Conservation (phyloP, 2,113 vertebrate species). For the Arizona elegans region DNA sequence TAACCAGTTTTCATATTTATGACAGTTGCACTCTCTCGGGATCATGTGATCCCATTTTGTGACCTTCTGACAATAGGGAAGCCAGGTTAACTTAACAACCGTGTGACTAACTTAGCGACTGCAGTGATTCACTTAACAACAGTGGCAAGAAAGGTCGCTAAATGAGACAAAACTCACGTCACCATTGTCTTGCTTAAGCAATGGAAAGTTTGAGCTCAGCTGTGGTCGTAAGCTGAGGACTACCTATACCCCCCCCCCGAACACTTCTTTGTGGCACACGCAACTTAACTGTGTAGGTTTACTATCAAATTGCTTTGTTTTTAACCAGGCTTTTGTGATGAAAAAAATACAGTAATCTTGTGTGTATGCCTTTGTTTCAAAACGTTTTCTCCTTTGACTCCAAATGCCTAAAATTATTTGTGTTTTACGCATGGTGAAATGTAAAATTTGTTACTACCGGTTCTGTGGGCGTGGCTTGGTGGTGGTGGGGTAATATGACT, state of each 20-base stretch:
- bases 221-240: not conserved
- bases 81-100: too few species aligned
- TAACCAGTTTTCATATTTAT: too few species aligned
- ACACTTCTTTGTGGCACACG: not conserved
- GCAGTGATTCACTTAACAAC: too few species aligned
- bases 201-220: not conserved
- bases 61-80: too few species aligned
- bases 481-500: too few species aligned
- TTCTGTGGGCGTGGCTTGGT: too few species aligned
- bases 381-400: not conserved
- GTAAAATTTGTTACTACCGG: too few species aligned
- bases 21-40: too few species aligned
- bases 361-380: not conserved
- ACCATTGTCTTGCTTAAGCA: not conserved
- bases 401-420: not conserved
- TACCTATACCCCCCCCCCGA: not conserved
- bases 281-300: not conserved
- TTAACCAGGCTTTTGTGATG: not conserved
- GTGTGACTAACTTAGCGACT: too few species aligned
- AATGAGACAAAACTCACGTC: not conserved
- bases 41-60: too few species aligned
- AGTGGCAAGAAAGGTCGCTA: too few species aligned
- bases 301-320: not conserved
- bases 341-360: not conserved
- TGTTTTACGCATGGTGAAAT: not conserved